Conservation (phyloP, 2,113 vertebrate species). For the cattle (Bos taurus) region ARS-UCD2.0 NC_037331.1:91675001-91675500, state of each 20-base stretch:
- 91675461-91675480: not conserved
- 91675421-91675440: not conserved
- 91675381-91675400: not conserved
- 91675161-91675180: not conserved
- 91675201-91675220: not conserved
- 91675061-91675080: not conserved
- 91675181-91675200: not conserved
- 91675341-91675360: not conserved
- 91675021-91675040: not conserved
- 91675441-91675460: not conserved
- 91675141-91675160: not conserved
- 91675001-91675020: not conserved
- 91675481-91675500: not conserved
- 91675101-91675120: not conserved
- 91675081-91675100: not conserved
- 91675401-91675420: not conserved
- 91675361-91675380: not conserved
- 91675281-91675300: not conserved
- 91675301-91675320: not conserved
- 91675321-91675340: not conserved
- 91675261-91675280: not conserved
- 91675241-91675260: not conserved
- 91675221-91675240: not conserved
- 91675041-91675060: not conserved
- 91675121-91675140: too few species aligned